These are phyloP conservation scores for Pachyseris speciosa DNA, from an alignment of 64 coral and sea anemone genomes.

Conservation along the genomic window DNA sequence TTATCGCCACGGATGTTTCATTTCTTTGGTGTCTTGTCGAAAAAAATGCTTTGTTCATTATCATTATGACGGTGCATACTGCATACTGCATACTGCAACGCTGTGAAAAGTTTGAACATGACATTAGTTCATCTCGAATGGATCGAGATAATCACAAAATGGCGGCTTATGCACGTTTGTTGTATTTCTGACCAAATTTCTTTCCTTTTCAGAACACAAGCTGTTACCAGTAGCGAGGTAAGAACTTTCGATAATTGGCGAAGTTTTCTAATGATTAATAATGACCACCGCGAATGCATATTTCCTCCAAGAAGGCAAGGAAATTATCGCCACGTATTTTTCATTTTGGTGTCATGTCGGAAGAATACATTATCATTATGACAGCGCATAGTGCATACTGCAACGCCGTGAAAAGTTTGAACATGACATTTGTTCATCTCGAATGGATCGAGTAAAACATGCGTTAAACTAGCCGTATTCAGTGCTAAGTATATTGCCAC, in stretches of 20 bases:
- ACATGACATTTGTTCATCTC: constrained; percentile 65
- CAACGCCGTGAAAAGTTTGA: constrained; percentile 52
- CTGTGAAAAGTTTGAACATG: constrained; percentile 59
- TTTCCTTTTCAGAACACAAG: constrained; percentile 63
- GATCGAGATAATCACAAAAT: constrained; percentile 40
- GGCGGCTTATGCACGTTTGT: too few relatives aligned
- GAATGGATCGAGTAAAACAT: constrained; percentile 19
- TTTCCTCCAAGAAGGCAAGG: constrained; percentile 48
- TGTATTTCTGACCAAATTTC: constrained; percentile 65
- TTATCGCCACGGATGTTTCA: constrained; percentile 56
- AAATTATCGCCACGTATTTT: constrained; percentile 49
- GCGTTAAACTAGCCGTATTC: too few relatives aligned
- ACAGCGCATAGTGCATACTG: constrained; percentile 57
- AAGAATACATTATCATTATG: constrained; percentile 60
- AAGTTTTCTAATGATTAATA: constrained; percentile 58
- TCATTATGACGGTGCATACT: constrained; percentile 60
- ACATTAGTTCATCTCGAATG: constrained; percentile 61
- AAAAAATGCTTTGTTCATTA: constrained; percentile 61
- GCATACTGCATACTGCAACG: constrained; percentile 59
- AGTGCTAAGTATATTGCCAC: too few relatives aligned
- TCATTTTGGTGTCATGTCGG: constrained; percentile 62
- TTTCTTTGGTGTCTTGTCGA: constrained; percentile 58
- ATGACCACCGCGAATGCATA: constrained; percentile 37
- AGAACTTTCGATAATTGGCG: constrained; percentile 58
- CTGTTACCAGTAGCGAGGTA: constrained; percentile 63